Conservation (phyloP, 1,140 invertebrate species). For the Drosophila mauritiana region DNA sequence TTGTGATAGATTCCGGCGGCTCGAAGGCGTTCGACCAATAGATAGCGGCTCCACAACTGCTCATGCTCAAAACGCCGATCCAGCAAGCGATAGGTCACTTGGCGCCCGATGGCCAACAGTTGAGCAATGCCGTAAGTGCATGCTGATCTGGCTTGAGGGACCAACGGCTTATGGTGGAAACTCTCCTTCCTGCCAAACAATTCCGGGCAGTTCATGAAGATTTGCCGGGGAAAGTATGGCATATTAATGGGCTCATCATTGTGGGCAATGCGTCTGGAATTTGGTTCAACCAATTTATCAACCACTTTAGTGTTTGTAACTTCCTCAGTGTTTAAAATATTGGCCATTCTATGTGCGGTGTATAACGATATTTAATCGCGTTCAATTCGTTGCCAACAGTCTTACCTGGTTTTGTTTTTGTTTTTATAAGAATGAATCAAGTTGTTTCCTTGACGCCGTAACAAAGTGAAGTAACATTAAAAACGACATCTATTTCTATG, state of each 20-base stretch:
- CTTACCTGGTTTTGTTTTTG: not conserved
- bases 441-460: no score
- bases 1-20: conserved; percentile 6
- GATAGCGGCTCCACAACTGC: not conserved
- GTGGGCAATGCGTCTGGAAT: conserved; percentile 3
- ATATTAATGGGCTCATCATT: not conserved
- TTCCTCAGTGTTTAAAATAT: not conserved
- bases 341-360: not conserved
- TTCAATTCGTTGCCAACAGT: not conserved
- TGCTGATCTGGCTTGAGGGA: not conserved
- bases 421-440: not conserved
- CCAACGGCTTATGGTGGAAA: not conserved
- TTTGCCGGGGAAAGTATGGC: not conserved
- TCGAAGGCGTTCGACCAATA: not conserved
- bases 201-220: not conserved
- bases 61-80: not conserved
- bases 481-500: not conserved
- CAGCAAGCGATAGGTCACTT: not conserved
- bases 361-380: not conserved
- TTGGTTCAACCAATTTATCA: conserved; percentile 3
- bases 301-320: not conserved
- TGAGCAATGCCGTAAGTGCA: not conserved
- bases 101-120: not conserved
- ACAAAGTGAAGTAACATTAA: not conserved
- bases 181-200: not conserved